Conservation (phyloP, 1,140 invertebrate genomes). For the Adelges cooleyi region DNA sequence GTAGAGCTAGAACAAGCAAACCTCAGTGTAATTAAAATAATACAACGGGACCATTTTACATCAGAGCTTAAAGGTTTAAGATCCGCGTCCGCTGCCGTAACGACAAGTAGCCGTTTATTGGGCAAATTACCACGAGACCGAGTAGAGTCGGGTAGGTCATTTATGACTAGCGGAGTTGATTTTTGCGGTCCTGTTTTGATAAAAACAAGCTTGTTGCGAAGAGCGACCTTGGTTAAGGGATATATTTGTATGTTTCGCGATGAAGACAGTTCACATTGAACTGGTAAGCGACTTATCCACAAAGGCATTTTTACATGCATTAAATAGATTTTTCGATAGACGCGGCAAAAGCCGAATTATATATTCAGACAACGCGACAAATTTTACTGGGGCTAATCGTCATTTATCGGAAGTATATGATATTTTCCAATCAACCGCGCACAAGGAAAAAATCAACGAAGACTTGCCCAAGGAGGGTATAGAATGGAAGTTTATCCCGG, state of each 20-base stretch:
- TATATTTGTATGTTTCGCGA: constrained; percentile 37
- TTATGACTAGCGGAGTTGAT: constrained; percentile 29
- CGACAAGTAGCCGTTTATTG: too few relatives aligned
- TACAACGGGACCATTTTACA: too few relatives aligned
- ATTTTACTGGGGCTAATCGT: constrained; percentile 30
- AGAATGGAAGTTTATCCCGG: constrained; percentile 5
- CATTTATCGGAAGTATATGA: constrained; percentile 2
- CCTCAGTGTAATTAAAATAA: too few relatives aligned
- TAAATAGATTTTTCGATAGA: constrained; percentile 35
- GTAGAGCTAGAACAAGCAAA: too few relatives aligned
- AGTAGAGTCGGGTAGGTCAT: constrained; percentile 23
- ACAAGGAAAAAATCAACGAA: neutral
- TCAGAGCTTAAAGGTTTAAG: too few relatives aligned
- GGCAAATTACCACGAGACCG: too few relatives aligned
- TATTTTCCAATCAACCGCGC: too few relatives aligned
- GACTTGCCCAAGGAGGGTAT: neutral
- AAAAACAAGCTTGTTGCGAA: constrained; percentile 30
- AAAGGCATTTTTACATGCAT: constrained; percentile 35
- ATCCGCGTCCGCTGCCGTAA: too few relatives aligned
- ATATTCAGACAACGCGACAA: constrained; percentile 28
- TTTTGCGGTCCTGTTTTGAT: constrained; percentile 31
- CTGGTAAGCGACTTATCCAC: constrained; percentile 35
- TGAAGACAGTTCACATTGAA: constrained; percentile 37
- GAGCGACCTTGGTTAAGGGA: constrained; percentile 35
- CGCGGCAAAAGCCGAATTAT: constrained; percentile 19